Conservation (phyloP, 2,888 invertebrate genomes). For the Ferdinandea cuprea region DNA sequence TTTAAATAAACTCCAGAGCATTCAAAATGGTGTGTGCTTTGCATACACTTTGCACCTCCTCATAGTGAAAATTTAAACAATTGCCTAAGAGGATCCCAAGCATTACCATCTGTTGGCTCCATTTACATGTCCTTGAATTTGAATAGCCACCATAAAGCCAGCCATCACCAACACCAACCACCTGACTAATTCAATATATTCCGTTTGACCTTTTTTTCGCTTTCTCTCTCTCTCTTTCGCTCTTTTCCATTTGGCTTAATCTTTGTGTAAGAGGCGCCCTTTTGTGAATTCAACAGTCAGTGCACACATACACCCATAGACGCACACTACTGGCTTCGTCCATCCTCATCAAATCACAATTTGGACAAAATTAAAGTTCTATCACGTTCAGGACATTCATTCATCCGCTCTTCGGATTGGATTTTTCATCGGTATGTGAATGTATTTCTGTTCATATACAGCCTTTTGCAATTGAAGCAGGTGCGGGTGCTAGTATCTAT, state of each 20-base stretch:
- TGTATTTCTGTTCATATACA: constrained; percentile 4
- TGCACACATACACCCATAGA: too few species aligned
- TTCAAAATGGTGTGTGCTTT: not conserved
- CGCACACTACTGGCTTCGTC: constrained; percentile 16
- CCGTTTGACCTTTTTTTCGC: constrained; percentile 52
- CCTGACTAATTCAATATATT: constrained; percentile 57
- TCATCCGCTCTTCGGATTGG: constrained; percentile 23
- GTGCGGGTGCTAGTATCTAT: constrained; percentile 11
- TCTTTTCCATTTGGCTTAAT: constrained; percentile 22
- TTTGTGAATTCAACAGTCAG: constrained; percentile 17
- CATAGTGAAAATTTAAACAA: constrained; percentile 18
- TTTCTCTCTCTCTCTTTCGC: not conserved
- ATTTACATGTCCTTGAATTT: constrained; percentile 47
- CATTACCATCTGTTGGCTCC: constrained; percentile 45
- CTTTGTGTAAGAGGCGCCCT: constrained; percentile 5
- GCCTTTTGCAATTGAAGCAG: constrained; percentile 9
- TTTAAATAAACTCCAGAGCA: constrained; percentile 5
- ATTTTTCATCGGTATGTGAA: constrained; percentile 9
- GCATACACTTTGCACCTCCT: not conserved
- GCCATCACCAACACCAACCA: constrained; percentile 14
- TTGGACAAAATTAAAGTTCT: constrained; percentile 75
- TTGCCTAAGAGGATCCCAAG: constrained; percentile 32
- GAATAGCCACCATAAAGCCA: constrained; percentile 45
- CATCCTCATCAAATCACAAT: constrained; percentile 72
- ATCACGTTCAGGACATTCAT: constrained; percentile 74